Base-by-base conservation (phyloP, 2,113 vertebrate genomes). In the Callipepla californica region DNA sequence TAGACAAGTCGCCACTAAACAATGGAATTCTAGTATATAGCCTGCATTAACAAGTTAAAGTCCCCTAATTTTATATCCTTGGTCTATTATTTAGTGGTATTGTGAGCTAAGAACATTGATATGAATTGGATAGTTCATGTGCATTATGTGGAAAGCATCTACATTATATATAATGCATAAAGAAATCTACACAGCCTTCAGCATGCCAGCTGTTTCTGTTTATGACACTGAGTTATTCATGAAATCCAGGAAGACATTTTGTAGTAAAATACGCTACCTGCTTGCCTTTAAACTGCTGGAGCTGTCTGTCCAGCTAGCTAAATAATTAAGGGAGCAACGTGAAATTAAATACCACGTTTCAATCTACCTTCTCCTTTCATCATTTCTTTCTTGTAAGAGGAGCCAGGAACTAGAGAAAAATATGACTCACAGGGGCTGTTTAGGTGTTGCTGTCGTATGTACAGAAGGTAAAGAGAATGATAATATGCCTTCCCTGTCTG, bases 161-260 rank as follows among this genome's bases (percentile, higher is more conserved):
- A 78, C 73, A 40, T 93, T 96, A 87, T 95, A 92, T 86, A 94
- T 83, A 97, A 96, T 69, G 95, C 76, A 89, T 92, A 94, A 95
- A 95, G 96, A 96, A 95, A 96, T 87, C 91, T 61, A 92, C 85
- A 69, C 69, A 94, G 96, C 94, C 94, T 85, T 96, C 83, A 97
- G 94, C 95, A 61, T 61, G 73, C 96, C 96, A 96, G 97, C 97
- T 97, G 97, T 94, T 96, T 96, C 97, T 95, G 91, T 94, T 97
- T 96, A 93, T 81, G 92, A 94, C 94, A 77, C 94, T 93, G 94
- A 96, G 89, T 94, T 97, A 96, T 94, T 96, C 76, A 69, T 86
- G 90, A 96, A 96, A 96, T 80, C 75, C 87, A 89, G 89, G 68
- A 95, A 93, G 94, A 93, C 92, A 88, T 96, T 96, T 95, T 91